Evolutionary conservation across 2,113 vertebrate species (phyloP).

Genomic region (Eolophus roseicapilla): DNA sequence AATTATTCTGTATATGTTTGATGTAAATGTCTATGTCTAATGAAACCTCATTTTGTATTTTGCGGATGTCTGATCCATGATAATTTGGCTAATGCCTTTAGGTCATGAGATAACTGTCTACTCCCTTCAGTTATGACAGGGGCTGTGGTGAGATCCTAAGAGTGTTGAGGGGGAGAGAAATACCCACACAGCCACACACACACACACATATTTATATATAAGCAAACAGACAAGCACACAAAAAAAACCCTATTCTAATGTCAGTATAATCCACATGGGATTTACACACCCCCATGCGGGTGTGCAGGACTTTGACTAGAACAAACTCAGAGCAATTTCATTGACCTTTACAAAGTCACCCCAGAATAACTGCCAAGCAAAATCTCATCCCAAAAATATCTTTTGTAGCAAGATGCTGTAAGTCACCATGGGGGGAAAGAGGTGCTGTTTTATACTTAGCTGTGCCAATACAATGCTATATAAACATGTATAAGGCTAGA

Average conservation of each 20-base stretch:
- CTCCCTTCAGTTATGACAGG: slow-evolving; percentile 21
- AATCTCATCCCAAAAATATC: neutral
- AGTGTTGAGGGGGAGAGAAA: neutral
- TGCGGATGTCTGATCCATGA: slow-evolving; percentile 45
- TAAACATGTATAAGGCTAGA: neutral
- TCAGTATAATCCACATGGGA: neutral
- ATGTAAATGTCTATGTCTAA: slow-evolving; percentile 70
- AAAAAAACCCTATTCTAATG: neutral
- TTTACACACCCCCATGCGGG: neutral
- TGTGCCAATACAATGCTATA: neutral
- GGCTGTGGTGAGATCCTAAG: neutral
- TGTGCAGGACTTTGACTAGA: neutral
- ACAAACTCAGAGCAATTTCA: neutral
- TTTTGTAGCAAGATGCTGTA: neutral
- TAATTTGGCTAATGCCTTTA: slow-evolving; percentile 57
- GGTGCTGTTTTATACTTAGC: neutral
- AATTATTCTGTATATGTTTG: slow-evolving; percentile 71
- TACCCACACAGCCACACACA: neutral
- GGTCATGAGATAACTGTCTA: slow-evolving; percentile 41
- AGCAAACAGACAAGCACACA: neutral
- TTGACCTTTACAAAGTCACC: slow-evolving; percentile 35
- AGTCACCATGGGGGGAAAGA: neutral
- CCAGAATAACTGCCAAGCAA: neutral
- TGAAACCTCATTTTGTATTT: slow-evolving; percentile 63
- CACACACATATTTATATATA: neutral